Percentiles rank a stretch among this genome's conserved stretches.
Evolutionary conservation across 2,888 invertebrate genomes (phyloP).

Genomic region (Mantis religiosa): DNA sequence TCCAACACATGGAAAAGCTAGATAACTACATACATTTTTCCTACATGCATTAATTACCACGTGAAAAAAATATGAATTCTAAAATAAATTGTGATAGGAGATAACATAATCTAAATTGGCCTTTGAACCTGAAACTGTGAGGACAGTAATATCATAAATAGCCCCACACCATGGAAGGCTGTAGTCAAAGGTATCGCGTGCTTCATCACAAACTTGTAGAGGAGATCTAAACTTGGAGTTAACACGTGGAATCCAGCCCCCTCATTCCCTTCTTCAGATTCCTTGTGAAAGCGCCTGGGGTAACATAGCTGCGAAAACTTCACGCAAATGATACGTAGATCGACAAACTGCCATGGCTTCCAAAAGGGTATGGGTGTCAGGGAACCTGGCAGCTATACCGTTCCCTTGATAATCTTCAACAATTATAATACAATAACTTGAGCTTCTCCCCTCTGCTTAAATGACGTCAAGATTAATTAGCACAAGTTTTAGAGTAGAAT

Average conservation of each 20-base stretch:
- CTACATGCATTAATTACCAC: too few species aligned
- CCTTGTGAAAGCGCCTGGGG: neutral
- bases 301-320: neutral
- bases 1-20: too few species aligned
- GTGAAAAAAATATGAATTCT: too few species aligned
- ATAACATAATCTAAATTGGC: too few species aligned
- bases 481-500: neutral
- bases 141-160: too few species aligned
- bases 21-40: too few species aligned
- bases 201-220: neutral
- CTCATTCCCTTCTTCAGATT: neutral
- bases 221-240: neutral
- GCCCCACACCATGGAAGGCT: neutral
- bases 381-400: neutral
- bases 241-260: neutral
- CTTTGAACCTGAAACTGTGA: too few species aligned
- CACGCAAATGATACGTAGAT: neutral
- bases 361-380: neutral
- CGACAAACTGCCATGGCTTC: neutral
- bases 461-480: conserved; percentile 10
- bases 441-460: neutral
- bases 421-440: conserved; percentile 12
- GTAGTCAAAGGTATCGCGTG: neutral
- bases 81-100: too few species aligned
- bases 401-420: neutral